A percentile compares a stretch with the other conserved stretches of the same genome.
These are phyloP conservation scores for Haemorhous mexicanus DNA, from an alignment of 2,113 vertebrate genomes.

Conservation along the genomic window DNA sequence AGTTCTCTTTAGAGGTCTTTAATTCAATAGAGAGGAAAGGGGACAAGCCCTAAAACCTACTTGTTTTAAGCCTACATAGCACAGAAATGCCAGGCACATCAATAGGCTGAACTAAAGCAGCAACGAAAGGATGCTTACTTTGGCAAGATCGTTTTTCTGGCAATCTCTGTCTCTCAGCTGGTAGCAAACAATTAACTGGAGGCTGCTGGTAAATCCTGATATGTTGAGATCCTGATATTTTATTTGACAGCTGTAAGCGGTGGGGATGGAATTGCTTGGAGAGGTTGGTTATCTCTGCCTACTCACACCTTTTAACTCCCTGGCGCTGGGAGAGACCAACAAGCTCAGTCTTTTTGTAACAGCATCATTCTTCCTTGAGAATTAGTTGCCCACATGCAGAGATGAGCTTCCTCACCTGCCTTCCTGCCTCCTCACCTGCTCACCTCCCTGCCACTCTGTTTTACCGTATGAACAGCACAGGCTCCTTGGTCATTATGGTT, in stretches of 20 bases:
- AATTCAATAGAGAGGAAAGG: not conserved
- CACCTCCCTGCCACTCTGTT: not conserved
- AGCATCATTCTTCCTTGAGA: not conserved
- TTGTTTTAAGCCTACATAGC: not conserved
- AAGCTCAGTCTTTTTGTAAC: not conserved
- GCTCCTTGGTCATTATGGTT: not conserved
- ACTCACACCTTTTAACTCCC: not conserved
- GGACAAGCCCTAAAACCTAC: not conserved
- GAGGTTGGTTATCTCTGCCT: not conserved
- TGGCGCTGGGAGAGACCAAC: not conserved
- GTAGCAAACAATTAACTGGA: not conserved
- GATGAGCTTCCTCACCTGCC: not conserved
- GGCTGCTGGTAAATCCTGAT: not conserved
- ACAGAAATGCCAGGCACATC: not conserved
- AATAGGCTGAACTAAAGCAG: not conserved
- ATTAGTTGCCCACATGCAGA: fast-evolving
- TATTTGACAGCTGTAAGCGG: not conserved
- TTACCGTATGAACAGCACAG: not conserved
- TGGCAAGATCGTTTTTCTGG: not conserved
- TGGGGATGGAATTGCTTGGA: not conserved
- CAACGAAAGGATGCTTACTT: not conserved
- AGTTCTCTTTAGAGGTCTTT: not conserved
- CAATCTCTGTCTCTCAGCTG: not conserved
- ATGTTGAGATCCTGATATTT: not conserved
- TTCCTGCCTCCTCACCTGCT: too few species aligned